Percentiles rank a stretch among this genome's conserved stretches.
Conservation (phyloP, 2,797 vertebrate genomes). For the Tachyglossus aculeatus region DNA sequence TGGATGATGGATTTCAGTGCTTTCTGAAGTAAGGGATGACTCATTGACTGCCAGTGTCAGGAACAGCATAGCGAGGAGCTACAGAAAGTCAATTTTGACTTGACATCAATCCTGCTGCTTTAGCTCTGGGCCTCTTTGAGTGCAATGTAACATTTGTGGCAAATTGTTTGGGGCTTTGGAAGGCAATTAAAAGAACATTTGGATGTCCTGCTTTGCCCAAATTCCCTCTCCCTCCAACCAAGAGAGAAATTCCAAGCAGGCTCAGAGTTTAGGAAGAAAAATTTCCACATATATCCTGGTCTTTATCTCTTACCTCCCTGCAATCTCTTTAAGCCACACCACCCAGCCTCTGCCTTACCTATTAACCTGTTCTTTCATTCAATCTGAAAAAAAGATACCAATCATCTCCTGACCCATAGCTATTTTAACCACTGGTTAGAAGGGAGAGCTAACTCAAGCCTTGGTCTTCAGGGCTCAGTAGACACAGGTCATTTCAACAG, state of each 20-base stretch:
- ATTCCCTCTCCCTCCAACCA: constrained; percentile 43
- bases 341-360: neutral
- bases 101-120: constrained; percentile 59
- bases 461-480: too few species aligned
- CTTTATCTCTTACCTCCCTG: too few species aligned
- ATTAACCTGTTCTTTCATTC: too few species aligned
- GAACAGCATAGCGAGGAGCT: constrained; percentile 64
- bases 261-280: constrained; percentile 34
- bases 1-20: constrained; percentile 64
- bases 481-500: too few species aligned
- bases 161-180: constrained; percentile 51
- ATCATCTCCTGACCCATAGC: too few species aligned
- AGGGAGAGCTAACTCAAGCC: too few species aligned
- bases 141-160: constrained; percentile 61
- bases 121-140: constrained; percentile 56
- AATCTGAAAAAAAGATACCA: too few species aligned
- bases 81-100: constrained; percentile 68
- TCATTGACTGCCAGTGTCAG: constrained; percentile 37
- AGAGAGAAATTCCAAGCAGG: constrained; percentile 38
- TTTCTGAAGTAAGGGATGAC: constrained; percentile 49
- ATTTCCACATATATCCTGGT: neutral
- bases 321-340: too few species aligned
- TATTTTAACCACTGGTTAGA: too few species aligned
- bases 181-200: constrained; percentile 64
- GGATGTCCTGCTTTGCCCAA: constrained; percentile 46